Percentiles rank a stretch among this genome's conserved stretches.
Evolutionary conservation across 2,888 invertebrate genomes (phyloP).

Genomic region (Melanotus villosus): DNA sequence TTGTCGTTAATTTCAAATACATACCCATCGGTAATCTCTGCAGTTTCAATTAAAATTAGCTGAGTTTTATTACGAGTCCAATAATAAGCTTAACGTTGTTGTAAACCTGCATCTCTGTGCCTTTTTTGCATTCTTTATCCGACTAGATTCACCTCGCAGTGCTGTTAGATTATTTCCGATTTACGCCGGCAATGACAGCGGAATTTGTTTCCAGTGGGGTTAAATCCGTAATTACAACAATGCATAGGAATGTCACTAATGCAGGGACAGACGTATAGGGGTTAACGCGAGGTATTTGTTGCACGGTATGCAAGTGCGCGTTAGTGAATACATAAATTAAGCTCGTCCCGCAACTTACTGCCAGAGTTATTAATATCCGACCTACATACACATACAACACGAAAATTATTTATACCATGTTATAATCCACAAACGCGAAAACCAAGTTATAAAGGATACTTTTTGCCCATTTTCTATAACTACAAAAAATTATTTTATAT

Average conservation of each 20-base stretch:
- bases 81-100: background rate
- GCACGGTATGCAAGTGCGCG: constrained; percentile 33
- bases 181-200: constrained; percentile 29
- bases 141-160: background rate
- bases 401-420: background rate
- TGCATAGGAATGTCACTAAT: constrained; percentile 44
- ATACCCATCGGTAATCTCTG: background rate
- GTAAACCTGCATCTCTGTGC: background rate
- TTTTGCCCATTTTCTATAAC: too few relatives aligned
- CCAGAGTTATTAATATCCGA: constrained; percentile 22
- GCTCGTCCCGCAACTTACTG: constrained; percentile 21
- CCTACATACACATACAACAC: background rate
- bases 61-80: background rate
- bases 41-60: background rate
- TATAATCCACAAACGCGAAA: background rate
- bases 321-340: constrained; percentile 42
- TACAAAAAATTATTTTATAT: background rate
- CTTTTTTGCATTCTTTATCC: background rate
- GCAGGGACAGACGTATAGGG: constrained; percentile 34
- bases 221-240: constrained; percentile 45
- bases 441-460: background rate
- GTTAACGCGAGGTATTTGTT: constrained; percentile 33
- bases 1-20: background rate
- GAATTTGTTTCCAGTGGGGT: constrained; percentile 37
- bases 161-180: constrained; percentile 7